Conservation (phyloP, 1,140 invertebrate species). For the Mylabris phalerata region DNA sequence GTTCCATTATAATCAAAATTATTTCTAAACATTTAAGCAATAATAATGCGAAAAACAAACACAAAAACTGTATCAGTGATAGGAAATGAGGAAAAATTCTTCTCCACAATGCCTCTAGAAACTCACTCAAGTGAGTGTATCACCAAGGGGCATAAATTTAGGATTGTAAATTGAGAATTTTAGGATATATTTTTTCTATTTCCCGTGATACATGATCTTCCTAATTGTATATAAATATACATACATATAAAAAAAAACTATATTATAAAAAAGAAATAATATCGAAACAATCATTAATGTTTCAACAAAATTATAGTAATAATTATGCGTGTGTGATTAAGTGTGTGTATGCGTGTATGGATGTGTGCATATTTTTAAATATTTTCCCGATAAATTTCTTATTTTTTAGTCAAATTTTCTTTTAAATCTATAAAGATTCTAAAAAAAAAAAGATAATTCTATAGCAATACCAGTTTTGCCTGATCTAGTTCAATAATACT, state of each 20-base stretch:
- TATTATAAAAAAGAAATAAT: too few species aligned
- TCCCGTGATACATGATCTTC: constrained; percentile 18
- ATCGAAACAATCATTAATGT: constrained; percentile 15
- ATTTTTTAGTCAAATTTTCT: neutral
- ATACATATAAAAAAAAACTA: neutral
- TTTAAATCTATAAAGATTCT: neutral
- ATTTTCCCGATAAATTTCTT: constrained; percentile 3
- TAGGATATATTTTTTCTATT: constrained; percentile 22
- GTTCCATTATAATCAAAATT: too few species aligned
- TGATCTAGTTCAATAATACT: constrained; percentile 16
- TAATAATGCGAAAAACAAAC: neutral
- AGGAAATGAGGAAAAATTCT: constrained; percentile 13
- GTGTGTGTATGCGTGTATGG: constrained; percentile 1
- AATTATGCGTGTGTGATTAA: neutral
- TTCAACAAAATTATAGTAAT: constrained; percentile 2
- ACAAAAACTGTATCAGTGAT: constrained; percentile 8
- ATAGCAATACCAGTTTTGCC: constrained; percentile 20
- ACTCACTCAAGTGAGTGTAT: too few species aligned
- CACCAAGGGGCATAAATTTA: too few species aligned
- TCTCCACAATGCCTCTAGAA: neutral
- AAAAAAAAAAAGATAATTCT: constrained; percentile 5
- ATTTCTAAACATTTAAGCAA: constrained; percentile 5
- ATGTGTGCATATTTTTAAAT: constrained; percentile 8
- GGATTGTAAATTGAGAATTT: constrained; percentile 2
- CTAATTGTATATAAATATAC: constrained; percentile 10